A percentile compares a stretch with the other conserved stretches of the same genome.
phyloP scores from a whole-genome alignment of 2,113 vertebrate genomes.

The Oreochromis aureus region DNA sequence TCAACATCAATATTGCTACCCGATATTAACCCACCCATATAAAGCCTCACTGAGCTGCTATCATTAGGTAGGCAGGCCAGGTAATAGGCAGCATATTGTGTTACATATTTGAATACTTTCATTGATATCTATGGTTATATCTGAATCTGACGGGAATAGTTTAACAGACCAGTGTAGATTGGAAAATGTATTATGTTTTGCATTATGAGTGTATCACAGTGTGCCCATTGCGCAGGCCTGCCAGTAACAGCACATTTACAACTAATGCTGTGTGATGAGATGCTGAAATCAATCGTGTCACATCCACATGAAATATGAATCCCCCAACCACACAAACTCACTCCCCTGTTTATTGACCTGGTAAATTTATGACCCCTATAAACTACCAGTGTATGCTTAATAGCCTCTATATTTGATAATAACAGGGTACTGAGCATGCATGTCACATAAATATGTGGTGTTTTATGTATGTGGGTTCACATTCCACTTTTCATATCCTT shows the following conservation, averaged over 20 bases:
- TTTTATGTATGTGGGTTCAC: background rate
- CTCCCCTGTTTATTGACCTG: background rate
- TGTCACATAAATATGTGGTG: background rate
- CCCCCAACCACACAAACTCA: background rate
- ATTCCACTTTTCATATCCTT: background rate
- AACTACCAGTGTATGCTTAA: background rate
- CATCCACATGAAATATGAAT: background rate
- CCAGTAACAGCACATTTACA: background rate
- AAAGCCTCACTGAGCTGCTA: background rate
- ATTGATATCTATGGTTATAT: background rate
- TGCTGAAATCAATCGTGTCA: background rate
- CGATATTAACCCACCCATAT: background rate
- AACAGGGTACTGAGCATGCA: background rate
- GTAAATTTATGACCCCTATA: background rate
- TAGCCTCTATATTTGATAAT: background rate
- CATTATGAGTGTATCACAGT: background rate
- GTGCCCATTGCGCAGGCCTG: background rate
- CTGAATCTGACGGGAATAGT: background rate
- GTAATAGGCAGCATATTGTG: background rate
- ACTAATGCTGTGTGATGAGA: conserved; percentile 5
- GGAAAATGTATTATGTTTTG: background rate
- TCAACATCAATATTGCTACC: background rate
- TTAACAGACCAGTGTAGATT: background rate
- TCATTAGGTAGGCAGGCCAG: background rate
- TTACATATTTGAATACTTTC: background rate